A percentile compares a stretch with the other conserved stretches of the same genome.
phyloP scores from a whole-genome alignment of 2,888 invertebrate species.

The Tetranychus truncatus region DNA sequence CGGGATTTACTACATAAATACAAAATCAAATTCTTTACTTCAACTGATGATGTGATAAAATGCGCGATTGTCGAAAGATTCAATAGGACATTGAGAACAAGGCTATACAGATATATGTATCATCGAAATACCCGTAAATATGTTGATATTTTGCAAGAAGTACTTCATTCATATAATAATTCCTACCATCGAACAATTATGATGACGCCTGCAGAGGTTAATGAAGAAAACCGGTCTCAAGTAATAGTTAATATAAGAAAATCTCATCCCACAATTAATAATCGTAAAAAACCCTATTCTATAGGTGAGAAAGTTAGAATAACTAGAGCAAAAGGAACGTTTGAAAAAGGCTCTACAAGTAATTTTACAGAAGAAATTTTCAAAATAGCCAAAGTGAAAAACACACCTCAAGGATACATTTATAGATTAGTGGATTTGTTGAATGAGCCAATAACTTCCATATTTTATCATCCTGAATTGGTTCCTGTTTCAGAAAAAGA shows the following conservation, averaged over 20 bases:
- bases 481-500: background rate
- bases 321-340: background rate
- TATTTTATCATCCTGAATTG: background rate
- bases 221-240: background rate
- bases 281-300: background rate
- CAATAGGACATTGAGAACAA: constrained; percentile 28
- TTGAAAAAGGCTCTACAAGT: background rate
- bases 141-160: background rate
- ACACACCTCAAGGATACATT: background rate
- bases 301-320: background rate
- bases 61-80: constrained; percentile 29
- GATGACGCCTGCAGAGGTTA: background rate
- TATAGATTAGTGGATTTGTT: background rate
- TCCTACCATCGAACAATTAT: constrained; percentile 1
- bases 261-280: background rate
- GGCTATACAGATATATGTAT: constrained; percentile 28
- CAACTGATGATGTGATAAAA: constrained; percentile 28
- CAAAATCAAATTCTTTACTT: constrained; percentile 22
- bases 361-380: background rate
- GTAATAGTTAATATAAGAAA: background rate
- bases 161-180: background rate
- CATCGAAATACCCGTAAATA: constrained; percentile 23
- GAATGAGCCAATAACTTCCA: background rate
- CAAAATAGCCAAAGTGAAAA: background rate
- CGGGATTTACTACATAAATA: background rate